Evolutionary conservation across 2,113 vertebrate species (phyloP).

Genomic region (Centrocercus urophasianus): DNA sequence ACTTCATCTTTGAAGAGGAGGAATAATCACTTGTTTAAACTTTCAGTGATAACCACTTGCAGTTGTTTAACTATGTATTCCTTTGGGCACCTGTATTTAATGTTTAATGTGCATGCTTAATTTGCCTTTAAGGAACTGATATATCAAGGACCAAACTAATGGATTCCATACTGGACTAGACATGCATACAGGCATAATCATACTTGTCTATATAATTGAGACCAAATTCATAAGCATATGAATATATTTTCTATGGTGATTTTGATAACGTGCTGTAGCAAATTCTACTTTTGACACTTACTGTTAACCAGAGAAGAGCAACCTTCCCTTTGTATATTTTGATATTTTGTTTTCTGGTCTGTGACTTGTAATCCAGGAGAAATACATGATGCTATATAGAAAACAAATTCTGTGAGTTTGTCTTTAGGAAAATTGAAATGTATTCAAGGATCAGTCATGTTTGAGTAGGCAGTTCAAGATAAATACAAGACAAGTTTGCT

Average conservation of each 20-base stretch:
- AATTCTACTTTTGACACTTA: conserved; percentile 39
- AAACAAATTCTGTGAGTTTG: neutral
- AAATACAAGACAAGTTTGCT: neutral
- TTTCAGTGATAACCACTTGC: conserved; percentile 34
- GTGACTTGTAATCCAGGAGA: neutral
- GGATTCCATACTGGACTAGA: conserved; percentile 59
- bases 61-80: conserved; percentile 28
- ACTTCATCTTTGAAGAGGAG: conserved; percentile 22
- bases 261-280: conserved; percentile 40
- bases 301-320: conserved; percentile 18
- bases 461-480: neutral
- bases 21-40: conserved; percentile 53
- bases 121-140: too few species aligned
- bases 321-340: neutral
- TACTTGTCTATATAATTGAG: conserved; percentile 15
- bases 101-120: conserved; percentile 37
- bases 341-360: conserved; percentile 29
- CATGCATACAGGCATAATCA: neutral
- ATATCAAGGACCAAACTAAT: conserved; percentile 20
- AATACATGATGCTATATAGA: neutral
- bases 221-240: conserved; percentile 47
- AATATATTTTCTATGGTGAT: conserved; percentile 39
- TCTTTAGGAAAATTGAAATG: neutral
- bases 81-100: conserved; percentile 43
- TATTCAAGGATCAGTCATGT: neutral